A percentile compares a stretch with the other conserved stretches of the same genome.
phyloP scores from a whole-genome alignment of 2,888 invertebrate species.

The Crocallis elinguaria region DNA sequence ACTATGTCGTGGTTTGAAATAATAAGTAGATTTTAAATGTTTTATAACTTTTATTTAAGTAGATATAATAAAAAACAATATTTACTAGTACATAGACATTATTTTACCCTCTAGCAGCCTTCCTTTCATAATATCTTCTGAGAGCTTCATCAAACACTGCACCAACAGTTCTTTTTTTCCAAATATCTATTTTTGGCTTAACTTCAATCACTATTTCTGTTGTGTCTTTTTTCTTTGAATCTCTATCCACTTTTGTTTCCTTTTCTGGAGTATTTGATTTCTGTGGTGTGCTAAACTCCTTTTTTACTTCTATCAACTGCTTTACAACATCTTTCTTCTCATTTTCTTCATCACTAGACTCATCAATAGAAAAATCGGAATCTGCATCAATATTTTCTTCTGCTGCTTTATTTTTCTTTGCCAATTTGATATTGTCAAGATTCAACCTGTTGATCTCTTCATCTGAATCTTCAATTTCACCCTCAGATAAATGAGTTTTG shows the following conservation, averaged over 20 bases:
- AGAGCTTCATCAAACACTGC: conserved; percentile 90
- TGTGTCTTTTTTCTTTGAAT: conserved; percentile 40
- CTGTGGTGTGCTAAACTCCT: conserved; percentile 26
- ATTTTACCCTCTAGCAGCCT: conserved; percentile 79
- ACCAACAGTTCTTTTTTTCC: conserved; percentile 94
- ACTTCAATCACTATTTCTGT: conserved; percentile 37
- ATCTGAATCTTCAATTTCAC: conserved; percentile 74
- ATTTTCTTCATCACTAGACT: conserved; percentile 80
- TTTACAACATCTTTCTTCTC: conserved; percentile 40
- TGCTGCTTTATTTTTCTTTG: conserved; percentile 69
- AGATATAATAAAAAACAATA: conserved; percentile 1
- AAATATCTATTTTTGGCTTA: conserved; percentile 88
- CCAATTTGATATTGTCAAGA: conserved; percentile 65
- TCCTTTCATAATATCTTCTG: conserved; percentile 90
- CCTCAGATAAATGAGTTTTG: conserved; percentile 63
- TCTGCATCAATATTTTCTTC: conserved; percentile 89
- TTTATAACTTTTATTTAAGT: conserved; percentile 15
- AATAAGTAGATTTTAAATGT: conserved; percentile 19
- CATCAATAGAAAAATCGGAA: conserved; percentile 89
- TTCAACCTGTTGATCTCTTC: conserved; percentile 76
- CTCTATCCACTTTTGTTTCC: conserved; percentile 35
- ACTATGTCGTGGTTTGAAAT: conserved; percentile 69
- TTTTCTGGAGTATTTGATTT: conserved; percentile 41
- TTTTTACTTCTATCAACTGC: conserved; percentile 31
- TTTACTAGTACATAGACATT: neutral